A percentile compares a stretch with the other conserved stretches of the same genome.
These are phyloP conservation scores for Polyploca ridens DNA, from an alignment of 2,888 invertebrate genomes.

Conservation along the genomic window DNA sequence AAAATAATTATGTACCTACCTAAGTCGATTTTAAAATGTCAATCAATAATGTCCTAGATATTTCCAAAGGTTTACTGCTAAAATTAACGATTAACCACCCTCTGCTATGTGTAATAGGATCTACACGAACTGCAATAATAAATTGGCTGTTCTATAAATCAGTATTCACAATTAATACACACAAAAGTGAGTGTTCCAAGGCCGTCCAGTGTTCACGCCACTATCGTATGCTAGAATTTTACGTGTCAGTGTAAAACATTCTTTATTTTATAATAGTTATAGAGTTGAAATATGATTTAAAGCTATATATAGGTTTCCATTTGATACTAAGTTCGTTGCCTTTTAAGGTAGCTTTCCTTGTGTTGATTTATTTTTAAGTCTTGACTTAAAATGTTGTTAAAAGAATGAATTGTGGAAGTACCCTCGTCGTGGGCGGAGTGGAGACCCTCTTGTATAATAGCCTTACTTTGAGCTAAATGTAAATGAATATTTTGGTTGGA, in stretches of 20 bases:
- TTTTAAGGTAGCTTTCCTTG: slow-evolving; percentile 63
- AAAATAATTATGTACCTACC: slow-evolving; percentile 38
- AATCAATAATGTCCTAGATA: slow-evolving; percentile 37
- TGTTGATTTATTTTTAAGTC: slow-evolving; percentile 55
- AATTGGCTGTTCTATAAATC: slow-evolving; percentile 49
- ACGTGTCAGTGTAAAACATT: slow-evolving; percentile 46
- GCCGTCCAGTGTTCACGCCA: slow-evolving; percentile 58
- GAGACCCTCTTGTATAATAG: background rate
- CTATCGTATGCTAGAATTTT: slow-evolving; percentile 55
- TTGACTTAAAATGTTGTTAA: slow-evolving; percentile 11
- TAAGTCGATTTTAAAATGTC: slow-evolving; percentile 53
- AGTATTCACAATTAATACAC: slow-evolving; percentile 59
- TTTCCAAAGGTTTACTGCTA: background rate
- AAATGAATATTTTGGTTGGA: background rate
- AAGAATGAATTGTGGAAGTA: slow-evolving; percentile 7
- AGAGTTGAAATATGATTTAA: slow-evolving; percentile 32
- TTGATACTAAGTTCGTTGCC: slow-evolving; percentile 43
- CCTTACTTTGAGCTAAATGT: background rate
- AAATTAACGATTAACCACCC: slow-evolving; percentile 8
- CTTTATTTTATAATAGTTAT: slow-evolving; percentile 39
- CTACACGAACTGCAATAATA: slow-evolving; percentile 33
- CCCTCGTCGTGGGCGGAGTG: slow-evolving; percentile 7
- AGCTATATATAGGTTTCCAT: slow-evolving; percentile 32
- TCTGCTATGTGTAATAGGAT: slow-evolving; percentile 30
- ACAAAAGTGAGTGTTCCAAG: slow-evolving; percentile 74